Conservation (phyloP, 1,140 invertebrate species). For the Agrilus planipennis region DNA sequence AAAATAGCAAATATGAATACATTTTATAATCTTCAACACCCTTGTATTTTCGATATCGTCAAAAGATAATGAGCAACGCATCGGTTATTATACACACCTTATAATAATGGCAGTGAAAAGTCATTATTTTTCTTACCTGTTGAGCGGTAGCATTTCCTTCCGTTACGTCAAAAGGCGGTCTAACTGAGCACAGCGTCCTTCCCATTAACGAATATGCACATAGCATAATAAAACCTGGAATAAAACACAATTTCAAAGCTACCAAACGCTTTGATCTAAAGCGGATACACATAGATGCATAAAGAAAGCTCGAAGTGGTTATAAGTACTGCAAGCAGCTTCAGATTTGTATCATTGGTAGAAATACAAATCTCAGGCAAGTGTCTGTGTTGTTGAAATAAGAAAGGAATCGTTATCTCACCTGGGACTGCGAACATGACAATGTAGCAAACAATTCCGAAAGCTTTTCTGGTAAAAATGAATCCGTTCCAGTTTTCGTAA, state of each 20-base stretch:
- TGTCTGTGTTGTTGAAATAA: background rate
- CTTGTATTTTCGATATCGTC: too few species aligned
- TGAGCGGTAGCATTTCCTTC: slow-evolving; percentile 47
- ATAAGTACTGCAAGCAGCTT: background rate
- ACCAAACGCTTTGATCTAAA: too few species aligned
- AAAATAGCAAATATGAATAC: too few species aligned
- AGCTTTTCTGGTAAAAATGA: slow-evolving; percentile 32
- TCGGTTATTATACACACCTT: too few species aligned
- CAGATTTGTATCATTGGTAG: background rate
- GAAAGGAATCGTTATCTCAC: slow-evolving; percentile 30
- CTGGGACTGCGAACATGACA: slow-evolving; percentile 59
- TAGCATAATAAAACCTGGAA: slow-evolving; percentile 54
- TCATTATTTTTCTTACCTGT: too few species aligned
- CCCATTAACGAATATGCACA: slow-evolving; percentile 62
- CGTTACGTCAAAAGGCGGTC: slow-evolving; percentile 49
- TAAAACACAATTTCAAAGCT: slow-evolving; percentile 13
- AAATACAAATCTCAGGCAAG: background rate
- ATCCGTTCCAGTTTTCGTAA: slow-evolving; percentile 42
- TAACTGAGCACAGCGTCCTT: slow-evolving; percentile 49
- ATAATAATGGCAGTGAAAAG: too few species aligned
- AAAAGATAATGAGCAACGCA: too few species aligned
- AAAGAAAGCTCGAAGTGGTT: too few species aligned
- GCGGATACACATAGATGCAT: too few species aligned
- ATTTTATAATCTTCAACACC: too few species aligned
- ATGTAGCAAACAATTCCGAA: slow-evolving; percentile 58